Base-by-base conservation (phyloP, 2,888 invertebrate genomes). In the Mimachlamys varia region DNA sequence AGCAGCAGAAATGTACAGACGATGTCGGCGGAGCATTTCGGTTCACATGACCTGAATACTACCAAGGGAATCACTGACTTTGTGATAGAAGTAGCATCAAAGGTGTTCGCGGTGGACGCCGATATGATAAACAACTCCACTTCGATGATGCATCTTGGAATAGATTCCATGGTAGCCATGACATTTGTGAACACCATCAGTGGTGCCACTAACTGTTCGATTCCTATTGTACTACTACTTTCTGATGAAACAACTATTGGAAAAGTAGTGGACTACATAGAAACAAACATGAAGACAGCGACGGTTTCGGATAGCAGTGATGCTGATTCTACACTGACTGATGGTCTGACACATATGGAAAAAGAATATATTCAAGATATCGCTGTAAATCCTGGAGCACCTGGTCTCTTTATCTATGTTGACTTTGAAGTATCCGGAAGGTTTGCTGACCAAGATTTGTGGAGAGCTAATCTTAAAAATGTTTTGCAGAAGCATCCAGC, bases 141-240 rank as follows among this genome's bases (percentile, higher is more conserved):
- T 12, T 50, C 87, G 13, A 87, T 91, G n/a, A 88, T 55, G 22
- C 53, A 87, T 19, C 88, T 91, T 0, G 90, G 90, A 19, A 87
- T 91, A 49, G 91, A 91, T 53, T 91, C 91, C 1, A 90, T 90
- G 90, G 49, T 90, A n/a, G 91, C 91, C 15, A 91, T 91, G 91
- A 90, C 90, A 7, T 91, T 91, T 62, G 89, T 88, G n/a, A 90
- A 89, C 55, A 90, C 90, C 22, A 58, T 91, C 15, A 55, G 88
- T 15, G 89, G 53, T n/a, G 88, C 88, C 12, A 58, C 88, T 15
- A 44, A 88, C 49, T 89, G 87, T 33, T 76, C 87, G 62, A 90
- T 91, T 58, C 89, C 91, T 17, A 19, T 91, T 22, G 90, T 91
- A 0, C 49, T 88, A 44, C n/a, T 91, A 10, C 49, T 91, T 0